phyloP scores from a whole-genome alignment of 2,797 vertebrate species.

The Helostoma temminkii region DNA sequence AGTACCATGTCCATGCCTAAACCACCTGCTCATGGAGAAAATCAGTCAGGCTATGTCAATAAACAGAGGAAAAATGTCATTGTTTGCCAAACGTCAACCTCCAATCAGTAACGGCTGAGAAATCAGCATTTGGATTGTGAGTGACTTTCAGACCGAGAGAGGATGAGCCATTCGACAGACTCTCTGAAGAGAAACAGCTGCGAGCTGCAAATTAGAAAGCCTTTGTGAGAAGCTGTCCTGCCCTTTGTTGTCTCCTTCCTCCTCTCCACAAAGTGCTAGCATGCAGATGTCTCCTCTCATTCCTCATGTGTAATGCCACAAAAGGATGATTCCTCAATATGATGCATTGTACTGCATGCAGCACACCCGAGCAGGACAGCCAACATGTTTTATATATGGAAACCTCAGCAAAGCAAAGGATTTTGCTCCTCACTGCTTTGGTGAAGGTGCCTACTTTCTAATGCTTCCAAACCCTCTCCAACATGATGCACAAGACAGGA shows the following conservation, averaged over 20 bases:
- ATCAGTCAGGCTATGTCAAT: slow-evolving; percentile 20
- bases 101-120: slow-evolving; percentile 39
- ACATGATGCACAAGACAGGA: slow-evolving; percentile 18
- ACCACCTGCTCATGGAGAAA: slow-evolving; percentile 40
- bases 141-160: slow-evolving; percentile 48
- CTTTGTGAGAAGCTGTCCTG: slow-evolving; percentile 60
- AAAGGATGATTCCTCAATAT: slow-evolving; percentile 46
- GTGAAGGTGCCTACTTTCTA: slow-evolving; percentile 20
- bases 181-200: slow-evolving; percentile 76
- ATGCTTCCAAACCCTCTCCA: slow-evolving; percentile 16
- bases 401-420: slow-evolving; percentile 43
- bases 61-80: slow-evolving; percentile 33
- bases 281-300: slow-evolving; percentile 74
- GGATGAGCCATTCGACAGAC: slow-evolving; percentile 40
- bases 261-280: slow-evolving; percentile 64
- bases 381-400: slow-evolving; percentile 39
- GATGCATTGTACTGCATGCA: slow-evolving; percentile 37
- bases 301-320: slow-evolving; percentile 60
- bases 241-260: slow-evolving; percentile 74
- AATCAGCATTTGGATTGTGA: slow-evolving; percentile 50
- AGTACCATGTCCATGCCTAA: slow-evolving; percentile 18
- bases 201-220: slow-evolving; percentile 70
- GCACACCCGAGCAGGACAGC: slow-evolving; percentile 36
- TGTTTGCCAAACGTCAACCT: slow-evolving; percentile 34
- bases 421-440: slow-evolving; percentile 24